These are phyloP conservation scores for Eilema caniola DNA, from an alignment of 2,888 invertebrate genomes.

Conservation along the genomic window DNA sequence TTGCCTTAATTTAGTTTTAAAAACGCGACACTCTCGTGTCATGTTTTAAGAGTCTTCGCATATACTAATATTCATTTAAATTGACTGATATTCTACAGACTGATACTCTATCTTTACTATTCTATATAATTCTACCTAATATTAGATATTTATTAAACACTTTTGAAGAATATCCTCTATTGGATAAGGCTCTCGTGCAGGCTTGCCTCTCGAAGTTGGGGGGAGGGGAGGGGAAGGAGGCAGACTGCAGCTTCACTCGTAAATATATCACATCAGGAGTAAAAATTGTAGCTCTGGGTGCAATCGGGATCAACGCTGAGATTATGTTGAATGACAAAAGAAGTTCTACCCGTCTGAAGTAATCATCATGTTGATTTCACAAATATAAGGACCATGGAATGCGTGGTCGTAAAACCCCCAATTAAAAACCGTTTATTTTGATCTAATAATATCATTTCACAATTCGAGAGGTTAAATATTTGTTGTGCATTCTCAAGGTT, in stretches of 20 bases:
- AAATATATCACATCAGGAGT: neutral
- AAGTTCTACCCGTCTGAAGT: neutral
- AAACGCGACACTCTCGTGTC: neutral
- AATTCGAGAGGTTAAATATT: slow-evolving; percentile 41
- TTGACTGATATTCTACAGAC: neutral
- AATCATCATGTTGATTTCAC: slow-evolving; percentile 21
- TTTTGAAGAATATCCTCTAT: neutral
- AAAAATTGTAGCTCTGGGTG: neutral
- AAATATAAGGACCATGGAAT: slow-evolving; percentile 24
- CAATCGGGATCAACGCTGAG: neutral
- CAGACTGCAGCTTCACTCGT: neutral
- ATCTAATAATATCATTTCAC: slow-evolving; percentile 49
- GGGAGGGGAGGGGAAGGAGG: too few relatives aligned
- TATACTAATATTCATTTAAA: neutral
- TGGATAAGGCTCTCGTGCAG: too few relatives aligned
- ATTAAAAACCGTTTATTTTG: slow-evolving; percentile 53
- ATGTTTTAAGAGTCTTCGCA: neutral
- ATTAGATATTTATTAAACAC: neutral
- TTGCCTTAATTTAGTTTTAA: neutral
- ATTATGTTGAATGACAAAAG: neutral
- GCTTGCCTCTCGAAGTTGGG: neutral
- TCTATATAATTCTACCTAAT: neutral
- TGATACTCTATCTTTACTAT: too few relatives aligned
- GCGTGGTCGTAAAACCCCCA: slow-evolving; percentile 32
- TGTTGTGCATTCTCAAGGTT: slow-evolving; percentile 47